phyloP scores from a whole-genome alignment of 30 jellyfish, hydroid and myxozoan genomes.

The Hydra vulgaris region DNA sequence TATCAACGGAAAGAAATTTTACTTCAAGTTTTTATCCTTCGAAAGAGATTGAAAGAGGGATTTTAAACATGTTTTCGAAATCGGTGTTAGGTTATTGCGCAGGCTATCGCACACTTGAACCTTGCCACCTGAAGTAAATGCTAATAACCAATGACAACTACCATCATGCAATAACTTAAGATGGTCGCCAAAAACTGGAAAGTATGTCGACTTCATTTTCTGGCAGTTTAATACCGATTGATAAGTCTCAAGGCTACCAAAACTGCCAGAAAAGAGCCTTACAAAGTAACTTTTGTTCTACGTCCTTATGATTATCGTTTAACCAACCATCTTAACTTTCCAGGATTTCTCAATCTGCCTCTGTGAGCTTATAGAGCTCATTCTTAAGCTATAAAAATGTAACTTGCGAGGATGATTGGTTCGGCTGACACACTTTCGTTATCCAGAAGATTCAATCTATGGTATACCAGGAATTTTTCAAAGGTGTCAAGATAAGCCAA shows the following conservation, averaged over 20 bases:
- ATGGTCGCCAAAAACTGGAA: slow-evolving; percentile 1
- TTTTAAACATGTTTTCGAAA: slow-evolving; percentile 3
- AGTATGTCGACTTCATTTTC: neutral
- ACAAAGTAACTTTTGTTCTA: slow-evolving; percentile 8
- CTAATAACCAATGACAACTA: slow-evolving; percentile 2
- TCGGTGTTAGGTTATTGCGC: neutral
- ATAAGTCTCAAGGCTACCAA: slow-evolving; percentile 7
- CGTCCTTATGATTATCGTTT: no score
- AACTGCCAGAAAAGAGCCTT: no score
- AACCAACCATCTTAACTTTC: no score
- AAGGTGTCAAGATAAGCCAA: no score
- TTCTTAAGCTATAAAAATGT: neutral
- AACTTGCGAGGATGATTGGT: neutral
- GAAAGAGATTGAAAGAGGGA: neutral
- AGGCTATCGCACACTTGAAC: slow-evolving; percentile 11
- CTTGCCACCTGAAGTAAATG: slow-evolving; percentile 7
- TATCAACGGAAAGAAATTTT: neutral
- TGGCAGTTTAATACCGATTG: neutral
- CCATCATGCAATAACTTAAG: neutral
- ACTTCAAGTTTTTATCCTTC: neutral
- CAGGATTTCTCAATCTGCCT: slow-evolving; percentile 1
- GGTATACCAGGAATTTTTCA: neutral
- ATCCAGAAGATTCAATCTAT: slow-evolving; percentile 6
- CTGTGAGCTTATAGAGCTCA: neutral
- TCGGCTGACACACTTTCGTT: neutral